A percentile compares a stretch with the other conserved stretches of the same genome.
phyloP scores from a whole-genome alignment of 1,140 invertebrate species.

The Thaumatotibia leucotreta region DNA sequence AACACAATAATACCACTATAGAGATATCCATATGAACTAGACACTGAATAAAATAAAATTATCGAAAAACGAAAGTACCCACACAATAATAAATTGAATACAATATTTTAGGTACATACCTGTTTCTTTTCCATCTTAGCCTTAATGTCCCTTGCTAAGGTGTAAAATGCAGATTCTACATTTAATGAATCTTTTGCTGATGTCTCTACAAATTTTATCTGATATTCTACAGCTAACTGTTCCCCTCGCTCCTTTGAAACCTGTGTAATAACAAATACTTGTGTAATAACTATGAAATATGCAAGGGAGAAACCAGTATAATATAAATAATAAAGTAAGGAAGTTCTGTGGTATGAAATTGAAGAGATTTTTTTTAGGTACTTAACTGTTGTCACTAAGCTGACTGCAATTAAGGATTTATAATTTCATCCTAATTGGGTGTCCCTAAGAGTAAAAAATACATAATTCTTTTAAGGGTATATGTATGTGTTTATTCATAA shows the following conservation, averaged over 20 bases:
- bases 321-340: background rate
- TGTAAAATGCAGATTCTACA: constrained; percentile 97
- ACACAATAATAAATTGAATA: background rate
- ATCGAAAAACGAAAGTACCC: background rate
- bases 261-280: constrained; percentile 48
- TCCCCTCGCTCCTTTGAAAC: constrained; percentile 74
- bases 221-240: constrained; percentile 97
- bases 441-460: no score
- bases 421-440: no score
- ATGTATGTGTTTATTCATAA: no score
- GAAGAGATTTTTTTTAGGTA: no score
- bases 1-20: no score
- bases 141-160: constrained; percentile 98
- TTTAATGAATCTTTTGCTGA: constrained; percentile 99
- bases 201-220: constrained; percentile 99
- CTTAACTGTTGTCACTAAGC: no score
- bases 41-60: background rate
- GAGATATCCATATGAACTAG: no score
- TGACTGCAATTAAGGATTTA: no score
- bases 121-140: constrained; percentile 97
- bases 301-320: no score
- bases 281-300: constrained; percentile 13
- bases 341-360: background rate
- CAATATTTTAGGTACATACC: constrained; percentile 74
- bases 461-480: no score